Percentiles rank a stretch among this genome's conserved stretches.
Evolutionary conservation across 1,140 invertebrate genomes (phyloP).

Genomic region (Fopius arisanus): DNA sequence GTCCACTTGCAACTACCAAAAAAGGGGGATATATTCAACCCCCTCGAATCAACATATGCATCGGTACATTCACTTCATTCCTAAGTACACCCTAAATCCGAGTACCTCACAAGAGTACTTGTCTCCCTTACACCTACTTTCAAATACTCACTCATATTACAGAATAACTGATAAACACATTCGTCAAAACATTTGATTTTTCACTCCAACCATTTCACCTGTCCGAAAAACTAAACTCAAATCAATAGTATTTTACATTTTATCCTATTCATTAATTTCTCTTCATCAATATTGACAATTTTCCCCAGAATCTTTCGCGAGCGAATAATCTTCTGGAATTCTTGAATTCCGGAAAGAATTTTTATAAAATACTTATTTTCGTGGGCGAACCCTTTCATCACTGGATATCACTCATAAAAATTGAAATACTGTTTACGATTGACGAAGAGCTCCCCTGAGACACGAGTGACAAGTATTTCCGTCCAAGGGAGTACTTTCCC

Average conservation of each 20-base stretch:
- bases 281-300: too few species aligned
- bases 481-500: not conserved
- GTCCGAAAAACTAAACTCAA: too few species aligned
- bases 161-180: too few species aligned
- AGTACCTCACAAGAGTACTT: conserved; percentile 33
- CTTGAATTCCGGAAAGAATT: too few species aligned
- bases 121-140: conserved; percentile 58
- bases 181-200: too few species aligned
- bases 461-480: conserved; percentile 4
- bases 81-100: conserved; percentile 58
- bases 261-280: too few species aligned
- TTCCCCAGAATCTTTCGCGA: too few species aligned
- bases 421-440: conserved; percentile 4
- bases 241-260: too few species aligned
- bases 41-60: conserved; percentile 60
- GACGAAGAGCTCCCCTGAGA: not conserved
- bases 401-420: not conserved
- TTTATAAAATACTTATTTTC: too few species aligned
- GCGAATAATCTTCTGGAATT: too few species aligned
- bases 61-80: conserved; percentile 35
- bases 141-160: conserved; percentile 18
- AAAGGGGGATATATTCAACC: conserved; percentile 39
- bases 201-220: too few species aligned
- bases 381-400: too few species aligned
- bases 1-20: conserved; percentile 55